Conservation (phyloP, 2,797 vertebrate species). For the Acomys russatus region DNA sequence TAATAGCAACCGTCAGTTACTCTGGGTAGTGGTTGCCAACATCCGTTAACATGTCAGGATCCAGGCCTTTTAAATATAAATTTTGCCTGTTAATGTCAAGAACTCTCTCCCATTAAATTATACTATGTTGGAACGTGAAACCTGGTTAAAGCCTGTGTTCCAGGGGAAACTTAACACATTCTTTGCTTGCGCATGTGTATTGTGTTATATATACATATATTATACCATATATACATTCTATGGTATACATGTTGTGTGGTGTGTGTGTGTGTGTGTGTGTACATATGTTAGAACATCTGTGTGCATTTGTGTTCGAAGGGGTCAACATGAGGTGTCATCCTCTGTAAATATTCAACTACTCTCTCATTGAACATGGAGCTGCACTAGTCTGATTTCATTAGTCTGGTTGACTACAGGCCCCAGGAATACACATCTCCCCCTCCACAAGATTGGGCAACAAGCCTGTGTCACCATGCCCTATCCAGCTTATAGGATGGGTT, state of each 20-base stretch:
- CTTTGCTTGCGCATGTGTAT: neutral
- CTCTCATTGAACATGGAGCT: neutral
- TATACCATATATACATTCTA: neutral
- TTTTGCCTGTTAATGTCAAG: slow-evolving; percentile 70
- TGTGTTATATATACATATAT: neutral
- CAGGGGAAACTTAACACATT: slow-evolving; percentile 9
- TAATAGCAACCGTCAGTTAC: slow-evolving; percentile 61
- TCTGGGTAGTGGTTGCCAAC: slow-evolving; percentile 2
- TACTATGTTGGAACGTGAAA: slow-evolving; percentile 62
- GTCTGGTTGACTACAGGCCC: neutral
- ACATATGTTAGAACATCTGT: neutral
- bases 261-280: neutral
- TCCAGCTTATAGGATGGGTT: neutral
- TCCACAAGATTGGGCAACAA: neutral
- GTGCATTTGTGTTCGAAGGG: neutral
- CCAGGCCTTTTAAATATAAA: slow-evolving; percentile 65
- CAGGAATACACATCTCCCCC: neutral
- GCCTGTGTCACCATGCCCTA: neutral
- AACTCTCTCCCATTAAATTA: slow-evolving; percentile 52
- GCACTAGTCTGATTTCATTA: neutral
- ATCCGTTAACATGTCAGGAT: slow-evolving; percentile 28
- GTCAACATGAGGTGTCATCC: neutral
- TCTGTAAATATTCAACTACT: neutral
- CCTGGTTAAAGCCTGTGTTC: slow-evolving; percentile 35
- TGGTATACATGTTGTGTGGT: neutral